phyloP scores from a whole-genome alignment of 2,888 invertebrate species.

The Caenorhabditis sinica region DNA sequence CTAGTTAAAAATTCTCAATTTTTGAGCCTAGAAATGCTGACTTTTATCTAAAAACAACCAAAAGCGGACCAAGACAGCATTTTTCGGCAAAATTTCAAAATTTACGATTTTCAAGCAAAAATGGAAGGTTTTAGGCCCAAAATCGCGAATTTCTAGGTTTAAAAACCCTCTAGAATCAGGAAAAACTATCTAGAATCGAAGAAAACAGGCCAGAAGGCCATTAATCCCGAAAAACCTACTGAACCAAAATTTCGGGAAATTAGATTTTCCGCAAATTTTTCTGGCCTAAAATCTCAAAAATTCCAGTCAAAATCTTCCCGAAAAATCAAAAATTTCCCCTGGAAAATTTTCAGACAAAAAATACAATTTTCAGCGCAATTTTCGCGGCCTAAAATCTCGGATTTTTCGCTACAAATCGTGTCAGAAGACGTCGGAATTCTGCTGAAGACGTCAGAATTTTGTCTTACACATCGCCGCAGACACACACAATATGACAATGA shows the following conservation, averaged over 20 bases:
- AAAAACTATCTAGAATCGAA: no score
- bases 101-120: not conserved
- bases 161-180: no score
- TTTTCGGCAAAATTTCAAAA: no score
- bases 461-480: not conserved
- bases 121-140: no score
- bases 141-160: not conserved
- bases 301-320: not conserved
- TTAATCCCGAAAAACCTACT: no score
- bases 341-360: no score
- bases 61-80: no score
- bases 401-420: not conserved
- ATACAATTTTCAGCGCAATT: not conserved
- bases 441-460: conserved; percentile 16
- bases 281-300: not conserved
- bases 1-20: no score
- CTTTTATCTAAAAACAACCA: no score
- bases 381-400: not conserved
- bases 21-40: no score
- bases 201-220: no score
- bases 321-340: no score
- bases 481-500: not conserved
- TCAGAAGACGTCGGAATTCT: not conserved
- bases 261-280: not conserved
- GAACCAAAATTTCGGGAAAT: not conserved